phyloP scores from a whole-genome alignment of 1,140 invertebrate species.

The Diabrotica undecimpunctata region DNA sequence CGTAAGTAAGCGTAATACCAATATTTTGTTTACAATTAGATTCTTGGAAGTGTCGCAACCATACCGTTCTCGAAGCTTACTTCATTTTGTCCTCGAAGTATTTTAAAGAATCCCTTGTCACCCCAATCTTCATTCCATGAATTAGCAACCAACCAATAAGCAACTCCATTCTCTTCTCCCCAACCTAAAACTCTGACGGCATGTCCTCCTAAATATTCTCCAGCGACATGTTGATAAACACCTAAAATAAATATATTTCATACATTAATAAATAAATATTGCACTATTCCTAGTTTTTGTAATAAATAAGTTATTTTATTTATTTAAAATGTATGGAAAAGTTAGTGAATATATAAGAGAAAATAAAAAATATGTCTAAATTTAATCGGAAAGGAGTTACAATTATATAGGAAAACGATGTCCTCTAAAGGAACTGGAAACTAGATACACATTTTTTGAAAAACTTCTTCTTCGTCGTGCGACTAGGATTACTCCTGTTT shows the following conservation, averaged over 20 bases:
- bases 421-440: too few relatives aligned
- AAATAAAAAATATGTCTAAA: too few relatives aligned
- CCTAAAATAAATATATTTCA: conserved; percentile 47
- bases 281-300: too few relatives aligned
- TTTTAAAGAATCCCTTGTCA: conserved; percentile 81
- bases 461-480: too few relatives aligned
- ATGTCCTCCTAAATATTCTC: conserved; percentile 76
- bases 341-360: too few relatives aligned
- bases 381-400: too few relatives aligned
- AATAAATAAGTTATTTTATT: too few relatives aligned
- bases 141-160: conserved; percentile 89
- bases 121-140: conserved; percentile 91
- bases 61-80: conserved; percentile 81
- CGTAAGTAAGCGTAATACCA: too few relatives aligned
- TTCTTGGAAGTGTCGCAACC: background rate
- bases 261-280: conserved; percentile 46
- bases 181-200: conserved; percentile 87
- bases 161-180: conserved; percentile 72
- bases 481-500: too few relatives aligned
- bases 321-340: too few relatives aligned
- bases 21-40: background rate
- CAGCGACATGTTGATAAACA: conserved; percentile 76
- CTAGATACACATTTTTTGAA: too few relatives aligned
- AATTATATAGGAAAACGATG: too few relatives aligned
- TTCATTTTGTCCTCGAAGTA: conserved; percentile 75